Evolutionary conservation across 2,113 vertebrate species (phyloP).

Genomic region (Neopipo cinnamomea): DNA sequence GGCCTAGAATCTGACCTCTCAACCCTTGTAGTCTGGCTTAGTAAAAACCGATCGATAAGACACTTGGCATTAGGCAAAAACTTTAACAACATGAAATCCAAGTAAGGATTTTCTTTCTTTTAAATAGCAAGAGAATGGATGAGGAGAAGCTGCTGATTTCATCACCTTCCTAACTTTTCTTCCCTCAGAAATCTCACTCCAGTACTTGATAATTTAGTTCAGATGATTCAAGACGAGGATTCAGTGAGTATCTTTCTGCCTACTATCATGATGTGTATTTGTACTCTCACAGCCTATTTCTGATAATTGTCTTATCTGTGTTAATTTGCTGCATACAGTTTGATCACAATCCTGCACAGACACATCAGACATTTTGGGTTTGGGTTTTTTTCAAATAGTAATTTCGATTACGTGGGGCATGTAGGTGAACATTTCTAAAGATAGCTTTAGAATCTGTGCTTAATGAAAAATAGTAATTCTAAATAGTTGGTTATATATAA

Average conservation of each 20-base stretch:
- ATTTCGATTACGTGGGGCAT: not conserved
- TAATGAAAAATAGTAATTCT: not conserved
- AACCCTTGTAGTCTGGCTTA: constrained; percentile 93
- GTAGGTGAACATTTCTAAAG: not conserved
- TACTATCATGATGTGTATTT: not conserved
- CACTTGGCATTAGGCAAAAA: constrained; percentile 95
- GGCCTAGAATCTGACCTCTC: constrained; percentile 94
- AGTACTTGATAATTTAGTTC: constrained; percentile 94
- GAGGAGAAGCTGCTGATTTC: constrained; percentile 57
- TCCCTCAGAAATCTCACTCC: constrained; percentile 90
- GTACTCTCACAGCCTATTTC: not conserved
- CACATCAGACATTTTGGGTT: not conserved
- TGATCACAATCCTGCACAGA: not conserved
- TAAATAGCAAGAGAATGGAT: constrained; percentile 27
- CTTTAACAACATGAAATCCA: constrained; percentile 99
- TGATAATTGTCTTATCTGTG: not conserved
- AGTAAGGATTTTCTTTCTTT: constrained; percentile 82
- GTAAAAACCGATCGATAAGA: constrained; percentile 95
- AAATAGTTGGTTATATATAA: not conserved
- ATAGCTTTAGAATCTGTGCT: not conserved
- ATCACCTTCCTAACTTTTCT: constrained; percentile 62
- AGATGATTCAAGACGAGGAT: constrained; percentile 98
- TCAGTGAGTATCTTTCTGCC: constrained; percentile 83
- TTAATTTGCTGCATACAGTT: not conserved
- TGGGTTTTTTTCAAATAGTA: not conserved